Percentiles rank a stretch among this genome's conserved stretches.
Conservation (phyloP, 2,888 invertebrate genomes). For the Phrixothrix hirtus region DNA sequence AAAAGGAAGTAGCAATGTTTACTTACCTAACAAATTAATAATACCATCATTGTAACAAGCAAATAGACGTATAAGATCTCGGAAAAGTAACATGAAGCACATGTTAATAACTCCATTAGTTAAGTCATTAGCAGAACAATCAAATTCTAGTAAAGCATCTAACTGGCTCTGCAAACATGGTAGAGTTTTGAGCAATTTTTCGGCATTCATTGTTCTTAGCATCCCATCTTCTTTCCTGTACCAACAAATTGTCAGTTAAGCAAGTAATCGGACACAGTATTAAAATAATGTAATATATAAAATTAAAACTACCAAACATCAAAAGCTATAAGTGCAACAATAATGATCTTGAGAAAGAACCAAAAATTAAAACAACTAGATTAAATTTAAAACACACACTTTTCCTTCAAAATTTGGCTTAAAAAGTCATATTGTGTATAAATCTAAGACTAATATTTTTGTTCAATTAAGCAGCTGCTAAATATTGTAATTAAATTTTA, state of each 20-base stretch:
- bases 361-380: neutral
- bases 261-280: neutral
- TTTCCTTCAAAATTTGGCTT: too few relatives aligned
- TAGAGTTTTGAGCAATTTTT: conserved; percentile 94
- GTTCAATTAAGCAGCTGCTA: too few relatives aligned
- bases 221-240: conserved; percentile 95
- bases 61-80: conserved; percentile 87
- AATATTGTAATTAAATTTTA: too few relatives aligned
- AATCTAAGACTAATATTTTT: too few relatives aligned
- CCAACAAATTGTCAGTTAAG: conserved; percentile 23
- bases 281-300: neutral
- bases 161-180: conserved; percentile 95
- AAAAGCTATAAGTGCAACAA: neutral
- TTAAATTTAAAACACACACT: too few relatives aligned
- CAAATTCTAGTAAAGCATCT: conserved; percentile 95
- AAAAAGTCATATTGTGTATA: too few relatives aligned
- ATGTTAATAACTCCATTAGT: conserved; percentile 90
- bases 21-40: conserved; percentile 86
- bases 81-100: conserved; percentile 80
- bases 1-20: neutral
- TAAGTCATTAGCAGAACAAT: conserved; percentile 94
- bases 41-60: conserved; percentile 99
- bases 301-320: neutral
- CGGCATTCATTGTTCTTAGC: conserved; percentile 94
- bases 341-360: neutral